Conservation (phyloP, 2,888 invertebrate genomes). For the Petrophora chlorosata region DNA sequence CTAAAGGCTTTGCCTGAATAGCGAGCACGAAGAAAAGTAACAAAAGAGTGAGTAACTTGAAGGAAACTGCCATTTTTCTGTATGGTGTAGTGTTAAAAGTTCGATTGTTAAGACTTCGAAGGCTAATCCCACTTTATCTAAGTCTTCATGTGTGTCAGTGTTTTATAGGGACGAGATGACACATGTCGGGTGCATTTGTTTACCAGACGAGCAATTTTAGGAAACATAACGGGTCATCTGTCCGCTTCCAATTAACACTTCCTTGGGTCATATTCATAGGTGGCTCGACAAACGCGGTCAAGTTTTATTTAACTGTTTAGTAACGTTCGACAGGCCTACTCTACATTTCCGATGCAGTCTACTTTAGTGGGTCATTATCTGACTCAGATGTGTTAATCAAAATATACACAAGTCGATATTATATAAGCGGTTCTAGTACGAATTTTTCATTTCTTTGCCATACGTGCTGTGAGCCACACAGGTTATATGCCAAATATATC, state of each 20-base stretch:
- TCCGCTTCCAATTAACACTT: conserved; percentile 74
- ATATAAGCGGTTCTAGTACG: conserved; percentile 2
- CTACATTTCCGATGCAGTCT: conserved; percentile 24
- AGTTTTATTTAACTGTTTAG: conserved; percentile 30
- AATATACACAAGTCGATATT: background rate
- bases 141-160: conserved; percentile 36
- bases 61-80: conserved; percentile 41
- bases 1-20: conserved; percentile 50
- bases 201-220: conserved; percentile 65
- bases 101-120: conserved; percentile 33
- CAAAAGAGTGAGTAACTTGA: conserved; percentile 45
- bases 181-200: conserved; percentile 76
- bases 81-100: background rate
- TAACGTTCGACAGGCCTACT: conserved; percentile 31
- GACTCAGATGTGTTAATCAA: conserved; percentile 17
- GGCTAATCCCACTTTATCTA: conserved; percentile 61
- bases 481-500: too few species aligned
- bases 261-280: conserved; percentile 62
- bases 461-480: background rate
- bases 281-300: conserved; percentile 29
- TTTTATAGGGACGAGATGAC: conserved; percentile 75
- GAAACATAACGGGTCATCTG: conserved; percentile 76
- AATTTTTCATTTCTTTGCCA: background rate
- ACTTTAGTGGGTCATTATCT: conserved; percentile 1
- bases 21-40: conserved; percentile 43